These are phyloP conservation scores for Nomada flava DNA, from an alignment of 2,888 invertebrate species.

Conservation along the genomic window DNA sequence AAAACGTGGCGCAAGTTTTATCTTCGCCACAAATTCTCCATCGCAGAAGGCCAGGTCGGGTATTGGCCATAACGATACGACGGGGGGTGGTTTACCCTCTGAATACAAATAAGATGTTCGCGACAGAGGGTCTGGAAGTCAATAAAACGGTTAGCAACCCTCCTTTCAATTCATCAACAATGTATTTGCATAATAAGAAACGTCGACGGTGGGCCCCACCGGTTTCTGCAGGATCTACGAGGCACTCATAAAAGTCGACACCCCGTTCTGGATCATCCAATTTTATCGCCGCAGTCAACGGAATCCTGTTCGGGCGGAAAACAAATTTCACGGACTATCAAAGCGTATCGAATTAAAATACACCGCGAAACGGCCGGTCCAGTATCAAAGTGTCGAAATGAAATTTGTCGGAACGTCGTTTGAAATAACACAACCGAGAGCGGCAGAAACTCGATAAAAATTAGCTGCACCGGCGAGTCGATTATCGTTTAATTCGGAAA, in stretches of 20 bases:
- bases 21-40: slow-evolving; percentile 66
- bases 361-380: slow-evolving; percentile 24
- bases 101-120: slow-evolving; percentile 71
- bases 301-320: slow-evolving; percentile 22
- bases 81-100: slow-evolving; percentile 49
- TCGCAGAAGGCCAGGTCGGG: slow-evolving; percentile 40
- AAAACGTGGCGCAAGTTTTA: slow-evolving; percentile 72
- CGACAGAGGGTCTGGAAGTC: slow-evolving; percentile 53
- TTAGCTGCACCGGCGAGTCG: slow-evolving; percentile 21
- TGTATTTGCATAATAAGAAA: slow-evolving; percentile 44
- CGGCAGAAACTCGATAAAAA: slow-evolving; percentile 38
- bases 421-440: neutral
- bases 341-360: slow-evolving; percentile 52
- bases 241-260: slow-evolving; percentile 38
- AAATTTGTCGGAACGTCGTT: slow-evolving; percentile 37
- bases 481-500: slow-evolving; percentile 31
- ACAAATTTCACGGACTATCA: slow-evolving; percentile 55
- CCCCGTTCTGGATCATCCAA: slow-evolving; percentile 13
- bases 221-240: slow-evolving; percentile 13
- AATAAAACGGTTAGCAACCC: slow-evolving; percentile 64
- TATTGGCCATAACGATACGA: slow-evolving; percentile 50
- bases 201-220: neutral
- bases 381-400: slow-evolving; percentile 28
- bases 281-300: slow-evolving; percentile 15
- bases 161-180: slow-evolving; percentile 61